Base-by-base conservation (phyloP, 92 coral and sea anemone genomes). In the Actinernus sp. region DNA sequence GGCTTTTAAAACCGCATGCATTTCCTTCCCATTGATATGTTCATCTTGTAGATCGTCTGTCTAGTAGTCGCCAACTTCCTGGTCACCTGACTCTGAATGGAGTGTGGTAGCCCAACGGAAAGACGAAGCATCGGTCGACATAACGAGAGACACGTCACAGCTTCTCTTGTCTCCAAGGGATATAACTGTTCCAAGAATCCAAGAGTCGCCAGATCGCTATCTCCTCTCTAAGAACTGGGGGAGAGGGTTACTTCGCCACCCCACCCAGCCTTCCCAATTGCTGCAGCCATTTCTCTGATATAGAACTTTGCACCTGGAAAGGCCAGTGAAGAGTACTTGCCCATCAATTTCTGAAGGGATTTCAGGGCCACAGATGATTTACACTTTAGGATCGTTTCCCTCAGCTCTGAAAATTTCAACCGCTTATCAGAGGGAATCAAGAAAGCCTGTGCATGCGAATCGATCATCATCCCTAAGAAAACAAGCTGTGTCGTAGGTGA, bases 1-100 rank as follows among this genome's bases (percentile, higher is more conserved):
- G 11, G 62, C 30, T 30, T 32, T 29, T 40, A 27, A 26, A 0
- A 39, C 66, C 10, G 63, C 63, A 32, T 48, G 31, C 61, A 48
- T 48, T 19, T 65, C 47, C 29, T 65, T 48, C 2, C 29, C 60
- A 16, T 50, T 48, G 46, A 65, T 49, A 8, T 30, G 31, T 22
- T 51, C 64, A 4, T 49, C 18, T 21, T 20, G 13, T 21, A 68
- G 49, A n/a, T 33, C 50, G 32, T 68, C 76, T 2, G 65, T 36
- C 76, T 65, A 68, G 64, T 68, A 68, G 19, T 68, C 76, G 31
- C 65, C 76, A 11, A 68, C 55, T 31, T 56, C 45, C 21, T 53
- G 34, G 24, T 53, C 36, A 17, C 44, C 66, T 21, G 67, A 58
- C 11, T 26, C 28, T 16, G 23, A 32, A 46, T 69, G 77, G 27